phyloP scores from a whole-genome alignment of 2,888 invertebrate species.

The Tinea trinotella region DNA sequence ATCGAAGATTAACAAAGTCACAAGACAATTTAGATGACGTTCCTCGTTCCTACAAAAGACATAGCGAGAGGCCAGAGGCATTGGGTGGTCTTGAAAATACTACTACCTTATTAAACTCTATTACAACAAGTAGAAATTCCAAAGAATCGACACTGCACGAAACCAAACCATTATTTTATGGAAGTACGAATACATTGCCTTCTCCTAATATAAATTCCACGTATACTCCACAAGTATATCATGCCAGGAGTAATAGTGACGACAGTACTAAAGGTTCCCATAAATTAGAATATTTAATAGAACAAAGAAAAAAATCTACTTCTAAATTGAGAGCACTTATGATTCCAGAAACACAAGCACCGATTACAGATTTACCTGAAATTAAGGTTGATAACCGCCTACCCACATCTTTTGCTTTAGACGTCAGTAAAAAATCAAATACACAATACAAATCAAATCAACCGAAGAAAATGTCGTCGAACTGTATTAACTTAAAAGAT shows the following conservation, averaged over 20 bases:
- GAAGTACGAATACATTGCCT: slow-evolving; percentile 55
- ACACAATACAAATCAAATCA: slow-evolving; percentile 36
- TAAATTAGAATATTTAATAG: slow-evolving; percentile 81
- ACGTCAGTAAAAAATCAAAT: slow-evolving; percentile 39
- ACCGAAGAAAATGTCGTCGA: slow-evolving; percentile 39
- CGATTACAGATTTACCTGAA: slow-evolving; percentile 83
- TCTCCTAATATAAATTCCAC: slow-evolving; percentile 37
- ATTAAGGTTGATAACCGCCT: slow-evolving; percentile 81
- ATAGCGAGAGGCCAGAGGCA: slow-evolving; percentile 55
- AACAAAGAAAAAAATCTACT: slow-evolving; percentile 85
- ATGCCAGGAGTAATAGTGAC: slow-evolving; percentile 57
- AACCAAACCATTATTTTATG: slow-evolving; percentile 58
- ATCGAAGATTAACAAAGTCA: slow-evolving; percentile 60
- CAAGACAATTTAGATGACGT: slow-evolving; percentile 69
- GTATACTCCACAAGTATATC: slow-evolving; percentile 45
- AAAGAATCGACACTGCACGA: slow-evolving; percentile 36
- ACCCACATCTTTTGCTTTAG: slow-evolving; percentile 57
- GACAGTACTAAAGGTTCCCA: slow-evolving; percentile 60
- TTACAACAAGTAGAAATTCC: slow-evolving; percentile 26
- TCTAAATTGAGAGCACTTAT: slow-evolving; percentile 90
- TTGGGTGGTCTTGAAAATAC: slow-evolving; percentile 63
- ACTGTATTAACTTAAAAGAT: slow-evolving; percentile 45
- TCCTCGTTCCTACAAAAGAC: slow-evolving; percentile 49
- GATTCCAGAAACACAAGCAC: slow-evolving; percentile 82
- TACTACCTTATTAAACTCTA: slow-evolving; percentile 30